Base-by-base conservation (phyloP, 2,797 vertebrate species). In the Stomatorhinus walkeri region DNA sequence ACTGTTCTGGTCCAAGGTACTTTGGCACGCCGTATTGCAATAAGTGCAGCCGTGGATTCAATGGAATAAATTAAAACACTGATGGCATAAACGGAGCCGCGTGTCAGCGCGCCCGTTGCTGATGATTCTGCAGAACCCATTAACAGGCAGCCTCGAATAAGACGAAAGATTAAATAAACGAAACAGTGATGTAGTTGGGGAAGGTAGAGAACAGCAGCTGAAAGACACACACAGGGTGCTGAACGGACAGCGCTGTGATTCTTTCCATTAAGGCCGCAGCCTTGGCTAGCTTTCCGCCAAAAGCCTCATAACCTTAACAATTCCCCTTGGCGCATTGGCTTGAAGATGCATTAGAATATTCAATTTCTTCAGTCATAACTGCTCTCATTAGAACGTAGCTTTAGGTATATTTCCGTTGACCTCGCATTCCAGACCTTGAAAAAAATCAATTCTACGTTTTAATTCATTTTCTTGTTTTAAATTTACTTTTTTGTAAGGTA, bases 221-320 rank as follows among this genome's bases (percentile, higher is more conserved):
- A 40, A 51, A 81, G 5, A 81, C 40, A 81, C 40, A n/a, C 40
- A 79, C 83, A 90, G 92, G 93, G 93, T 94, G 94, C 95, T 96
- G 93, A 95, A 95, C 92, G 94, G 92, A 95, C 90, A 95, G 93
- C 93, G 91, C 91, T 90, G 89, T 76, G 88, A 56, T 43, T 32
- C 59, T 88, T 49, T 87, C 68, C 51, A 76, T 83, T 36, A 88
- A 91, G 93, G 91, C 92, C 92, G 93, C 51, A 88, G 88, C 87
- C 88, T 90, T 87, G 87, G 89, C 84, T 54, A n/a, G 81, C 76
- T 49, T 76, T 68, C 48, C 32, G 36, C 59, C 84, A 64, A 8
- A 86, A 10, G 10, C 52, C 49, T 43, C 14, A 24, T 83, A 28
- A 89, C 81, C 40, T 28, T 43, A 68, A 56, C 88, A 86, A 43